Base-by-base conservation (phyloP, 2,888 invertebrate species). In the Drosophila tanythrix region DNA sequence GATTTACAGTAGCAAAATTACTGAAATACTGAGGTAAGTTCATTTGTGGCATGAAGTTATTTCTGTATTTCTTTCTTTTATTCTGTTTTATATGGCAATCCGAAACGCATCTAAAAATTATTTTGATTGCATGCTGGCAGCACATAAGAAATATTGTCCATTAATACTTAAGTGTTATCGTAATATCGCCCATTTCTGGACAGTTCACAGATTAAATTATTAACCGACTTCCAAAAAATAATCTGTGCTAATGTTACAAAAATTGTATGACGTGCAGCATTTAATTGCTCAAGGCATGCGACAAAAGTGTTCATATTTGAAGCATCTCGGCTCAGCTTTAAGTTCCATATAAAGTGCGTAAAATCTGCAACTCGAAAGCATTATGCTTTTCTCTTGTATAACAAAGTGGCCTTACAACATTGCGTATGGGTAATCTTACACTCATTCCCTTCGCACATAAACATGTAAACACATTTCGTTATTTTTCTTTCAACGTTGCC, bases 391-490 rank as follows among this genome's bases (percentile, higher is more conserved):
- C 6, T 40, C 27, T 35, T 46, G 79, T 81, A 48, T 69, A 71
- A 80, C 81, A 84, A 83, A 83, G 83, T 83, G 80, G 79, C 75
- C 74, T 56, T 67, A 58, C 82, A 81, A 75, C 79, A 71, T 68
- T 83, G 84, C 83, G 77, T 85, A 86, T 86, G 85, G 81, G 84
- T 86, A 85, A 81, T 86, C 84, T 79, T 55, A 80, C 82, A 83
- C 80, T 70, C 73, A 71, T 75, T 70, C 61, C 55, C 55, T 72
- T 73, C 76, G 70, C 74, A 83, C 74, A 86, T 81, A 85, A 86
- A 81, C 82, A 86, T 85, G 84, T 84, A 86, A 84, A 81, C 76
- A 86, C 82, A 84, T 85, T 82, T 72, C 56, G 72, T 79, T 80
- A 76, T 72, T 69, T 72, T 70, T 74, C 65, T 65, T 67, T 76